Base-by-base conservation (phyloP, 2,888 invertebrate species). In the Ferrisia virgata region DNA sequence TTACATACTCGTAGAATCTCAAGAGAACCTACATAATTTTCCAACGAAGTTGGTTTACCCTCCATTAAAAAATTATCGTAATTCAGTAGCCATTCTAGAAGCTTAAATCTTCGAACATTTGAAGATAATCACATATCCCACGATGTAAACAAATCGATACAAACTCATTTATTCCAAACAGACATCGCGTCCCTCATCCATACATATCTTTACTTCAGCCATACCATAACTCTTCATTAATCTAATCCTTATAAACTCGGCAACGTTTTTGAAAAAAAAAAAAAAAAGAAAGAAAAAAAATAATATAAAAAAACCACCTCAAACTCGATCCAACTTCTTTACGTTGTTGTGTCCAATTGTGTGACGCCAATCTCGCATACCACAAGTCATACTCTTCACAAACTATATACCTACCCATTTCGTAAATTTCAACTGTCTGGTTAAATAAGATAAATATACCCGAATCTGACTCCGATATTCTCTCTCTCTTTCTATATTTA, bases 361-460 rank as follows among this genome's bases (percentile, higher is more conserved):
- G 5, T 28, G 64, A 64, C 28, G 13, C 53, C 53, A 53, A 53
- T 53, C 53, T 53, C 28, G 64, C 64, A 64, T 64, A 64, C 64
- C 64, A 64, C 64, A 64, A 64, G 64, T 64, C 64, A 64, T 64
- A 64, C 64, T 28, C 64, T 64, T 64, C 28, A 64, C 64, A 28
- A 64, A 28, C 53, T 53, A n/a, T n/a, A n/a, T n/a, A n/a, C n/a
- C n/a, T n/a, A 53, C 53, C 28, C 28, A 64, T 28, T 64, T 64
- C 15, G 64, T 64, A 64, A 64, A 64, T 64, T 64, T 64, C 64
- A 64, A 64, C 64, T 64, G 64, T 64, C 64, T 64, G 64, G 64
- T 64, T 64, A 64, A 64, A 64, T 64, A 64, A 64, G 64, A 28
- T 64, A 64, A 64, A 64, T 28, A 64, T 28, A 64, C 28, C 28